These are phyloP conservation scores for Priocnemis perturbator DNA, from an alignment of 2,888 invertebrate species.

Conservation along the genomic window DNA sequence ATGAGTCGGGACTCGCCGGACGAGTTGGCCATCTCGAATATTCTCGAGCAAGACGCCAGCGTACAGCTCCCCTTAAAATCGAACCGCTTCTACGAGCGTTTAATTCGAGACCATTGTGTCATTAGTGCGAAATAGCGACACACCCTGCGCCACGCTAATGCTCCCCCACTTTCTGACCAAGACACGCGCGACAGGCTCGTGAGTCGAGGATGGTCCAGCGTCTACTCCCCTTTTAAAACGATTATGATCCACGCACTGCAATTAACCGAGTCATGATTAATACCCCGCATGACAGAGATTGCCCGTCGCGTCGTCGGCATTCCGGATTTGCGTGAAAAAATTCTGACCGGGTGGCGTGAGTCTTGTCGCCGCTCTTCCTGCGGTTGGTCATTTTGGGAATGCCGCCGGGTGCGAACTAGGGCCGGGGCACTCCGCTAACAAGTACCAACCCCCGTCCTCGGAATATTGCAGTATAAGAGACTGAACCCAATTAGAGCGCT, in stretches of 20 bases:
- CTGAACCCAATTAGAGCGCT: constrained; percentile 72
- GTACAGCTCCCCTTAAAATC: constrained; percentile 16
- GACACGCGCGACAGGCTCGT: too few relatives aligned
- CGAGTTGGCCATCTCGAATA: constrained; percentile 63
- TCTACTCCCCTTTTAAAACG: too few relatives aligned
- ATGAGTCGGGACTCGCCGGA: constrained; percentile 51
- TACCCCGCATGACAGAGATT: too few relatives aligned
- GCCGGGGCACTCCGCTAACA: constrained; percentile 49
- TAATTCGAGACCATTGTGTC: constrained; percentile 6
- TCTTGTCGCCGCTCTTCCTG: constrained; percentile 40
- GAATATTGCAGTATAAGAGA: constrained; percentile 72
- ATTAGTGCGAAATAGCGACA: too few relatives aligned
- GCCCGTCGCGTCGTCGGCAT: too few relatives aligned
- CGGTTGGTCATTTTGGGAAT: constrained; percentile 68
- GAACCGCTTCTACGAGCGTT: constrained; percentile 18
- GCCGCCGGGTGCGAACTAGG: constrained; percentile 72
- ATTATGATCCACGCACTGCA: too few relatives aligned
- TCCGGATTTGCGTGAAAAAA: constrained; percentile 13
- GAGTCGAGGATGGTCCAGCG: too few relatives aligned
- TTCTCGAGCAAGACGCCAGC: constrained; percentile 16
- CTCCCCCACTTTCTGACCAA: not conserved
- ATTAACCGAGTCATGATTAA: too few relatives aligned
- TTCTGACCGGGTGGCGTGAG: constrained; percentile 43
- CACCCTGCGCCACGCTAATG: too few relatives aligned
- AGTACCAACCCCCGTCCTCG: constrained; percentile 30